Base-by-base conservation (phyloP, 2,888 invertebrate genomes). In the Plagiodera versicolora region DNA sequence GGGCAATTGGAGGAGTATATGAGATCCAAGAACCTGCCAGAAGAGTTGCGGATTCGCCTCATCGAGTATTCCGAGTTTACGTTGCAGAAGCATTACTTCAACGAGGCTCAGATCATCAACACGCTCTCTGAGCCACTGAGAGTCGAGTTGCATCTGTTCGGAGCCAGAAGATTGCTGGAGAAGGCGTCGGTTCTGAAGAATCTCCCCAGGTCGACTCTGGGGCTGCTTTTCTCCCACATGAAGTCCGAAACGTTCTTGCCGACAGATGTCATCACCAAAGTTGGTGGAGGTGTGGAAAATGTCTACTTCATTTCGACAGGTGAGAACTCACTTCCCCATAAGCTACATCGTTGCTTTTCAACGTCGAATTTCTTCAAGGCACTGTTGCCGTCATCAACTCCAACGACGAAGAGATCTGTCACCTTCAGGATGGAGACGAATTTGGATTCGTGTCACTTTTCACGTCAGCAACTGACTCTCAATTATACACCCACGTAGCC, bases 291-390 rank as follows among this genome's bases (percentile, higher is more conserved):
- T 0, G 81, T 81, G 0, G 78, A 83, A 19, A 77, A 79, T 35
- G 81, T 84, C 77, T 84, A 81, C 60, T 83, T 84, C 63, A 83
- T 84, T 60, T 81, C 81, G 0, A 78, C 74, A 20, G 84, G 84
- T 0, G 82, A 82, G 0, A 83, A 84, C 0, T n/a, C n/a, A n/a
- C n/a, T n/a, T n/a, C n/a, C n/a, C n/a, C n/a, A n/a, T n/a, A n/a
- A n/a, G n/a, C n/a, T n/a, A n/a, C n/a, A n/a, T n/a, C n/a, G n/a
- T n/a, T n/a, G n/a, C n/a, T n/a, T n/a, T n/a, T n/a, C n/a, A n/a
- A n/a, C n/a, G n/a, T 80, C 82, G 0, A 74, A 82, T 45, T 78
- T 32, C 11, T 32, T 6, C 1, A n/a, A 39, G 39, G 39, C 39
- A 39, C 39, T 2, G 39, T 39, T 4, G 39, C 39, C 1, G 39